Evolutionary conservation across 2,113 vertebrate genomes (phyloP).

Genomic region (Thamnophis sirtalis): DNA sequence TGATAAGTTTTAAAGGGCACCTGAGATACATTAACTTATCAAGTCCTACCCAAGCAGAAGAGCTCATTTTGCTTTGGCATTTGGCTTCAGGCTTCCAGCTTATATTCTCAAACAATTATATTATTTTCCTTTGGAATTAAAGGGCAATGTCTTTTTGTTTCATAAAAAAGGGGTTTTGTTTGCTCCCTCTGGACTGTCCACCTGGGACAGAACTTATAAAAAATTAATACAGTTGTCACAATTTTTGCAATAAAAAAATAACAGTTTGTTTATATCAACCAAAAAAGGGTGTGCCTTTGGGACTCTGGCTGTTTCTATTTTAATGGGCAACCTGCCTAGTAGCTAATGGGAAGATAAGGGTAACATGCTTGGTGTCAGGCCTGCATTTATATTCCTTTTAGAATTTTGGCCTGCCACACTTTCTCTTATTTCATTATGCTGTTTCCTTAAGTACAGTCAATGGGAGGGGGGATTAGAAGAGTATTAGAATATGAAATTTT

Average conservation of each 20-base stretch:
- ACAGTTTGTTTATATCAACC: neutral
- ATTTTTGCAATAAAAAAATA: neutral
- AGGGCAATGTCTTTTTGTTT: neutral
- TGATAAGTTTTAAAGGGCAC: constrained; percentile 41
- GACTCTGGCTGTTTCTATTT: neutral
- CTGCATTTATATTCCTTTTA: too few relatives aligned
- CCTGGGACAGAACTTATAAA: neutral
- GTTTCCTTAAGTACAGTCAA: too few relatives aligned
- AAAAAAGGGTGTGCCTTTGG: neutral
- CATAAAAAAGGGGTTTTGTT: neutral
- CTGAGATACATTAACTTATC: constrained; percentile 32
- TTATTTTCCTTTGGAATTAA: constrained; percentile 23
- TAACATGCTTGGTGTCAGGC: too few relatives aligned
- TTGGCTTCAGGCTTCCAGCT: constrained; percentile 22
- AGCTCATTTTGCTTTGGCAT: constrained; percentile 33
- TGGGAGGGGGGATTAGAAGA: too few relatives aligned
- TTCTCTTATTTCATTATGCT: too few relatives aligned
- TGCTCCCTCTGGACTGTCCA: neutral
- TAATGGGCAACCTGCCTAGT: neutral
- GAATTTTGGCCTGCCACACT: too few relatives aligned
- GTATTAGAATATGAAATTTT: neutral
- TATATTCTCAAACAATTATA: constrained; percentile 21
- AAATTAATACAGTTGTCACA: constrained; percentile 5
- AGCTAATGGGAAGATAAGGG: neutral
- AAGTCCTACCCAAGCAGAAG: constrained; percentile 32